Evolutionary conservation across 2,888 invertebrate species (phyloP).

Genomic region (Unio delphinus): DNA sequence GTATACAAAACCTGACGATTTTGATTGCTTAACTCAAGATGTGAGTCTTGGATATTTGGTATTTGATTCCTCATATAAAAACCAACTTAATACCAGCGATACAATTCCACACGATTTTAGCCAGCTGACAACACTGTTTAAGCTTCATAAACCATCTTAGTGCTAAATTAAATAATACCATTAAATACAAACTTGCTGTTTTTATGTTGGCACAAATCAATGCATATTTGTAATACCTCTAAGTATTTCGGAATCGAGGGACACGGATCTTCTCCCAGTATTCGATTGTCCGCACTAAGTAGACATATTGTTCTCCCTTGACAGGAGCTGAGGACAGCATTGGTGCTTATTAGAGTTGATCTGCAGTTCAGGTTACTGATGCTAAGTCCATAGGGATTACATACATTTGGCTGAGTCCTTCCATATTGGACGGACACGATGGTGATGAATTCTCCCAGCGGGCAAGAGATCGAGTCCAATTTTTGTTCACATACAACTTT

Average conservation of each 20-base stretch:
- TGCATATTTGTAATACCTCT: constrained; percentile 5
- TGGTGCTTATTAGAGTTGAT: constrained; percentile 19
- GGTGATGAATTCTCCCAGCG: constrained; percentile 20
- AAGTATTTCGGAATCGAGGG: constrained; percentile 35
- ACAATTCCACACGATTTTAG: no score
- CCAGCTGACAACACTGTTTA: no score
- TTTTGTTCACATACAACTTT: constrained; percentile 23
- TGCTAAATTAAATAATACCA: no score
- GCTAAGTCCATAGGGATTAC: constrained; percentile 15
- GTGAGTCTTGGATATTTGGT: no score
- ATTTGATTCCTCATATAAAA: no score
- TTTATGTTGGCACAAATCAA: no score
- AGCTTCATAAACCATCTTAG: no score
- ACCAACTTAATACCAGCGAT: no score
- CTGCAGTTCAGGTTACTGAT: constrained; percentile 25
- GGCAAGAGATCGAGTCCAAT: constrained; percentile 22
- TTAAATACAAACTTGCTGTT: no score
- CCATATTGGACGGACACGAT: constrained; percentile 42
- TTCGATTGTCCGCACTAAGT: constrained; percentile 16
- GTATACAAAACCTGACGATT: no score
- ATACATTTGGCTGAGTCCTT: constrained; percentile 31
- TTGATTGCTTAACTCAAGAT: no score
- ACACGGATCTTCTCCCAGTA: constrained; percentile 43
- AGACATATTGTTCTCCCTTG: constrained; percentile 27
- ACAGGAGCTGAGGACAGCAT: constrained; percentile 18